Evolutionary conservation across 2,888 invertebrate genomes (phyloP).

Genomic region (Drosophila eohydei): DNA sequence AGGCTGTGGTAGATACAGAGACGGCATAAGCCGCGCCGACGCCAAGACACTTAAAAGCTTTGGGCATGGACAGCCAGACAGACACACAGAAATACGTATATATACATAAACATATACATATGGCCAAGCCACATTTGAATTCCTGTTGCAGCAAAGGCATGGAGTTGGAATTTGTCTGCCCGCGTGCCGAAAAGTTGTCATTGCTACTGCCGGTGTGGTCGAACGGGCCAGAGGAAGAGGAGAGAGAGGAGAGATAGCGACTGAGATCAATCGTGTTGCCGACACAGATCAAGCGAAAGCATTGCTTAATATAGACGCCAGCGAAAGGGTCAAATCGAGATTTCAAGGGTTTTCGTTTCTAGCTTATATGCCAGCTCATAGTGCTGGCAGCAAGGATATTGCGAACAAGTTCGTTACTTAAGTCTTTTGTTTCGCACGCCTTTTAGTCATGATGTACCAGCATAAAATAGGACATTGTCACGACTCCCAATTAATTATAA

Average conservation of each 20-base stretch:
- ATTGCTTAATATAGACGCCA: constrained; percentile 73
- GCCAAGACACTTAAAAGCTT: constrained; percentile 83
- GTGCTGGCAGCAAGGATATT: constrained; percentile 26
- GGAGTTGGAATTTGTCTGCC: constrained; percentile 78
- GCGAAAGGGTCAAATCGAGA: constrained; percentile 39
- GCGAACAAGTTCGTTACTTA: constrained; percentile 62
- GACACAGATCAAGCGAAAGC: constrained; percentile 63
- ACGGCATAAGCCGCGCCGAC: constrained; percentile 77
- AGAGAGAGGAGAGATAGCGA: constrained; percentile 2
- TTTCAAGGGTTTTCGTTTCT: constrained; percentile 7
- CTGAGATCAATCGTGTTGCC: constrained; percentile 35
- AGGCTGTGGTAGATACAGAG: constrained; percentile 30
- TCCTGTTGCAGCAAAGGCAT: constrained; percentile 51
- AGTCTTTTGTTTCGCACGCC: constrained; percentile 69
- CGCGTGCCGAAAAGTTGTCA: constrained; percentile 84
- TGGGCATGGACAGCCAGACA: constrained; percentile 48
- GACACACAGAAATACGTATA: constrained; percentile 13
- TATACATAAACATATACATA: constrained; percentile 8
- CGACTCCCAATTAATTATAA: constrained; percentile 65
- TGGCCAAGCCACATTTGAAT: constrained; percentile 54
- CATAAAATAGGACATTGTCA: constrained; percentile 51
- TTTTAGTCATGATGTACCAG: constrained; percentile 50
- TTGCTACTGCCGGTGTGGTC: constrained; percentile 69
- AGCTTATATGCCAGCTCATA: neutral
- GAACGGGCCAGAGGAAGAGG: constrained; percentile 1